Percentiles rank a stretch among this genome's conserved stretches.
phyloP scores from a whole-genome alignment of 2,888 invertebrate genomes.

The Eristalis arbustorum region DNA sequence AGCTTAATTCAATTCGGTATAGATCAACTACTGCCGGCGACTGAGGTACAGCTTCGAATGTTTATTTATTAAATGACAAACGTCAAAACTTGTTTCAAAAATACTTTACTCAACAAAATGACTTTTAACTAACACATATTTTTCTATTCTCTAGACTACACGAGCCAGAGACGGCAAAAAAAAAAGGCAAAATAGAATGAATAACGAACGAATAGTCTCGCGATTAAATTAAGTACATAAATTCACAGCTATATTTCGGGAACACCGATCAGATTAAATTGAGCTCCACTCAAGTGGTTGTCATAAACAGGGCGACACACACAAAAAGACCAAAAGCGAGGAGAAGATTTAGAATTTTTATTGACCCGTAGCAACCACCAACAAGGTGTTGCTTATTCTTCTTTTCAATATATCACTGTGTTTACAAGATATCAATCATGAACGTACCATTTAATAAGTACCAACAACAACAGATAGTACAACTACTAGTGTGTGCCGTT shows the following conservation, averaged over 20 bases:
- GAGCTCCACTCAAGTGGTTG: slow-evolving; percentile 25
- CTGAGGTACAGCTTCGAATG: slow-evolving; percentile 19
- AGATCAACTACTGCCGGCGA: neutral
- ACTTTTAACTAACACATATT: slow-evolving; percentile 1
- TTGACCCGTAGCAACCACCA: slow-evolving; percentile 11
- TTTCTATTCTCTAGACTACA: neutral
- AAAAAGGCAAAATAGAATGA: neutral
- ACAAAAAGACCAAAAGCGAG: neutral
- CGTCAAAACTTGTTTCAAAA: neutral
- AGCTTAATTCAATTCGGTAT: neutral
- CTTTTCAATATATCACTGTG: neutral
- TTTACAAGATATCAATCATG: slow-evolving; percentile 11
- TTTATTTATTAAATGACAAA: slow-evolving; percentile 8
- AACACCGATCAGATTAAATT: slow-evolving; percentile 23
- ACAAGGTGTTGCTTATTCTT: neutral
- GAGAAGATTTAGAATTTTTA: slow-evolving; percentile 28
- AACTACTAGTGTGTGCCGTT: neutral
- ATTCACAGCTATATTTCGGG: slow-evolving; percentile 22
- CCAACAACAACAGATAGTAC: neutral
- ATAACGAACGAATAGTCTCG: neutral
- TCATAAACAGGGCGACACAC: slow-evolving; percentile 18
- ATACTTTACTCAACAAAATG: neutral
- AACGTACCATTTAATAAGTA: neutral
- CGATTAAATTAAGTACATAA: slow-evolving; percentile 22
- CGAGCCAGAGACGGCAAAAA: slow-evolving; percentile 4